phyloP scores from a whole-genome alignment of 2,888 invertebrate species.

The Harpalus rufipes region DNA sequence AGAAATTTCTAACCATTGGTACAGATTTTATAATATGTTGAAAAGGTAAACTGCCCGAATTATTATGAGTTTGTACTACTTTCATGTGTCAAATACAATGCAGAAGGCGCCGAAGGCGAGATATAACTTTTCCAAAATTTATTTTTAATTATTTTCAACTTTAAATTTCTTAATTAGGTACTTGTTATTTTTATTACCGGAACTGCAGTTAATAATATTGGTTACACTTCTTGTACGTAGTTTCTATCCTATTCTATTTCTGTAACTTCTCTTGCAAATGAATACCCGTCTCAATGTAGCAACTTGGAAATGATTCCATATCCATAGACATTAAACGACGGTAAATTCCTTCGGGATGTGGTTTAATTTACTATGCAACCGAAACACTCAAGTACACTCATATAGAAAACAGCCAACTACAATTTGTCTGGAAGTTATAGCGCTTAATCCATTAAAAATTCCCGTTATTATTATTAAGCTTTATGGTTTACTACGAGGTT shows the following conservation, averaged over 20 bases:
- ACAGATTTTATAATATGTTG: no score
- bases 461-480: background rate
- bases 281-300: background rate
- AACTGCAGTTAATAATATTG: background rate
- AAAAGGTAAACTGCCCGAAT: no score
- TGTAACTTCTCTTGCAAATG: background rate
- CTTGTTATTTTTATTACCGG: background rate
- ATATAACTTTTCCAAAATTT: background rate
- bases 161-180: background rate
- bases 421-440: background rate
- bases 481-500: background rate
- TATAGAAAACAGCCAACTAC: background rate
- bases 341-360: conserved; percentile 33
- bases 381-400: conserved; percentile 36
- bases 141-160: background rate
- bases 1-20: no score
- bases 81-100: no score
- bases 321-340: conserved; percentile 43
- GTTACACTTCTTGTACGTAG: background rate
- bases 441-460: background rate
- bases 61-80: no score
- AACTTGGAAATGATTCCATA: conserved; percentile 29
- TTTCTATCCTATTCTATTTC: background rate
- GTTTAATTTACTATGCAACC: conserved; percentile 41
- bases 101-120: no score